A percentile compares a stretch with the other conserved stretches of the same genome.
phyloP scores from a whole-genome alignment of 2,797 vertebrate species.

The Sebastes vulpes region DNA sequence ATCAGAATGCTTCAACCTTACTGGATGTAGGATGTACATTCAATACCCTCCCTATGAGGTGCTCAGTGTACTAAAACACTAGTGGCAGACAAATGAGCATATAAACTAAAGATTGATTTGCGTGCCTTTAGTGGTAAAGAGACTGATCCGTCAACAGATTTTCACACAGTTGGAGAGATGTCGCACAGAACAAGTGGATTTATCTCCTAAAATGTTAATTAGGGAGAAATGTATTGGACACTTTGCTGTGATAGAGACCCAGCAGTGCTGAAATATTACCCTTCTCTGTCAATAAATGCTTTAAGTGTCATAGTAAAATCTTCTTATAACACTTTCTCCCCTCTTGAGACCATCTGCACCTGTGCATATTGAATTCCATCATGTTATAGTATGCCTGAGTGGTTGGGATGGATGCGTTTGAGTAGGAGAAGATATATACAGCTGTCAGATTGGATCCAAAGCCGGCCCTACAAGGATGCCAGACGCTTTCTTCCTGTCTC shows the following conservation, averaged over 20 bases:
- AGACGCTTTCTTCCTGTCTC: constrained; percentile 44
- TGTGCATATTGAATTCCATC: neutral
- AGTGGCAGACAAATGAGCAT: constrained; percentile 21
- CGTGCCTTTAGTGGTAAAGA: neutral
- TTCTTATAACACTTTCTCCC: neutral
- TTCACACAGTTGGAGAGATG: neutral
- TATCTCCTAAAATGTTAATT: neutral
- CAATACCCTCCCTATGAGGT: neutral
- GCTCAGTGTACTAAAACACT: constrained; percentile 9
- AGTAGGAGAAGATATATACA: constrained; percentile 21
- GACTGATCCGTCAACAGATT: neutral
- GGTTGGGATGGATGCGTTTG: constrained; percentile 11
- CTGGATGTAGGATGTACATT: constrained; percentile 21
- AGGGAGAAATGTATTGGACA: neutral
- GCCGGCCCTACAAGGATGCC: constrained; percentile 20
- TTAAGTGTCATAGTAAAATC: neutral
- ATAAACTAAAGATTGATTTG: constrained; percentile 35
- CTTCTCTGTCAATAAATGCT: neutral
- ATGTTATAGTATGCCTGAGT: neutral
- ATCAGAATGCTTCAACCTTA: neutral
- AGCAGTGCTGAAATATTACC: neutral
- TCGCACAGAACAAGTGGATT: neutral
- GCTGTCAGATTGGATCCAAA: constrained; percentile 60
- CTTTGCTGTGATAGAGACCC: neutral
- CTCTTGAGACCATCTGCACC: neutral